phyloP scores from a whole-genome alignment of 2,113 vertebrate genomes.

The Galeopterus variegatus region DNA sequence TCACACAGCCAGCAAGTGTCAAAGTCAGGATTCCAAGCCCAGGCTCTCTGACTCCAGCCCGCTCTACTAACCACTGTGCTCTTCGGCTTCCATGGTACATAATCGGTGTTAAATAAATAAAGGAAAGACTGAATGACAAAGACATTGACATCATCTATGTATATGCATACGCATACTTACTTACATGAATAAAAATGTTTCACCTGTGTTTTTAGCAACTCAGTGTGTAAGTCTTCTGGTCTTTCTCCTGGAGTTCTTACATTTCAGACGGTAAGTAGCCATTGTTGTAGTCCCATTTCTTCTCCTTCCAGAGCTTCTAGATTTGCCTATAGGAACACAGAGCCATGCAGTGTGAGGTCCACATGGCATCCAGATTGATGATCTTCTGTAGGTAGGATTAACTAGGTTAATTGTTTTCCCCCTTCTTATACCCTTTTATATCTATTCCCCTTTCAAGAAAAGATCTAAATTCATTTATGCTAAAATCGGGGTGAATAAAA shows the following conservation, averaged over 20 bases:
- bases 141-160: neutral
- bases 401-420: neutral
- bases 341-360: neutral
- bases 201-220: constrained; percentile 17
- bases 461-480: no score
- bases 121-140: neutral
- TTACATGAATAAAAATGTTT: neutral
- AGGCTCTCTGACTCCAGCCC: neutral
- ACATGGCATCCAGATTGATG: neutral
- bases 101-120: neutral
- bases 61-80: neutral
- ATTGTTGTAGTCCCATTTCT: neutral
- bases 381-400: neutral
- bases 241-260: neutral
- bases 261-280: constrained; percentile 13
- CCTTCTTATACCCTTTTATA: neutral
- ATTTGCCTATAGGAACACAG: neutral
- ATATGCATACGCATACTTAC: rapidly evolving
- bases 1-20: neutral
- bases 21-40: neutral
- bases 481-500: no score
- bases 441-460: no score
- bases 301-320: neutral
- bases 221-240: constrained; percentile 16
- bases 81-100: neutral